A percentile compares a stretch with the other conserved stretches of the same genome.
Conservation (phyloP, 2,888 invertebrate genomes). For the Dynastes tityus region DNA sequence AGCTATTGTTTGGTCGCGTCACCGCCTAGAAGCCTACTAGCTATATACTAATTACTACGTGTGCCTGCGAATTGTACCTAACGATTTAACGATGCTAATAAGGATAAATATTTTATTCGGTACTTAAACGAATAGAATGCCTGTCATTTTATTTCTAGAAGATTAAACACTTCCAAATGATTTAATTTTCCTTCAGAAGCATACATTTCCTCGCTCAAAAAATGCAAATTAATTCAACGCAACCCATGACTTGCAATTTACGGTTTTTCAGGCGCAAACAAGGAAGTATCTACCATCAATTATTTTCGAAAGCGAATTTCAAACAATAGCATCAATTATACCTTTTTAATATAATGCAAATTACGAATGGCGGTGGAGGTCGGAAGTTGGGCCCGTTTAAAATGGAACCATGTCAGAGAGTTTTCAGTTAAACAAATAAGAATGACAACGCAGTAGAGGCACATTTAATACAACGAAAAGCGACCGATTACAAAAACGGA, state of each 20-base stretch:
- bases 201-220: neutral
- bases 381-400: neutral
- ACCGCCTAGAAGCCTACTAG: no score
- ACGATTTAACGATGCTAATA: no score
- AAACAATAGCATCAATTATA: conserved; percentile 32
- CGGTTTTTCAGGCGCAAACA: neutral
- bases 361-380: neutral
- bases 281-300: conserved; percentile 3
- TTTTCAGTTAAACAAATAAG: conserved; percentile 33
- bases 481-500: conserved; percentile 9
- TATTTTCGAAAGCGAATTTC: conserved; percentile 28
- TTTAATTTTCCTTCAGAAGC: no score
- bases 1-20: neutral
- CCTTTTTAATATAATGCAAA: conserved; percentile 34
- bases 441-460: neutral
- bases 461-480: conserved; percentile 22
- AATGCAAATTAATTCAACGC: conserved; percentile 14
- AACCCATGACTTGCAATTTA: neutral
- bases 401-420: conserved; percentile 8
- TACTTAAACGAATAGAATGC: no score
- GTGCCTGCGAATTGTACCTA: no score
- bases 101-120: no score
- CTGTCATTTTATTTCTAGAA: no score
- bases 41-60: no score
- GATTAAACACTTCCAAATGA: no score